Base-by-base conservation (phyloP, 2,888 invertebrate genomes). In the Orthonevra nobilis region DNA sequence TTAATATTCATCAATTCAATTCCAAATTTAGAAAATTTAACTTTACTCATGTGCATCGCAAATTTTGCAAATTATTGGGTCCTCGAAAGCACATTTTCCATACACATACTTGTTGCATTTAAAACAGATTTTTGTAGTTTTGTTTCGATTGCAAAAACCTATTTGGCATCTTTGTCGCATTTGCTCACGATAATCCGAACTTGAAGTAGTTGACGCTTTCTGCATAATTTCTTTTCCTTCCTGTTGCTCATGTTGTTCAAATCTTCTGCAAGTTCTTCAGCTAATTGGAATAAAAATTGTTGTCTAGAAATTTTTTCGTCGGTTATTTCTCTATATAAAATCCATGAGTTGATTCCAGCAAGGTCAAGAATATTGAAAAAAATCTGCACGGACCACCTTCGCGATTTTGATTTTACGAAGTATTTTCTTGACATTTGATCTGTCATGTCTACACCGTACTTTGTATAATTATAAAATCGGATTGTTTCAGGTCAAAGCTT, bases 321-420 rank as follows among this genome's bases (percentile, higher is more conserved):
- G 34, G 79, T 73, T 50, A 70, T 81, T 66, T 81, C 61, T 64
- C 48, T 72, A 46, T 81, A 73, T 64, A 81, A 81, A 48, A 82
- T 56, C 68, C 72, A 82, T 28, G 73, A 58, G 68, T 81, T 82
- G 40, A 83, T 81, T 30, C 54, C 75, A 52, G 81, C 79, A 36
- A 81, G 52, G 38, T 82, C 81, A n/a, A n/a, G n/a, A 23, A 79
- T 54, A 15, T 81, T 82, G 69, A 75, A 81, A 30, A 66, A 81
- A 44, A 82, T n/a, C 5, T 19, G 42, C 14, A 15, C 14, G n/a
- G 42, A n/a, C 42, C 20, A 19, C 7, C 17, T 19, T 1, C 23
- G n/a, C 6, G 20, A 48, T 34, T 73, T 77, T 32, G 69, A 75
- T 63, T 63, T 68, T 10, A n/a, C n/a, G 36, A 1, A 9, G 36